Evolutionary conservation across 1,140 invertebrate species (phyloP).

Genomic region (Pogonognathellus flavescens): DNA sequence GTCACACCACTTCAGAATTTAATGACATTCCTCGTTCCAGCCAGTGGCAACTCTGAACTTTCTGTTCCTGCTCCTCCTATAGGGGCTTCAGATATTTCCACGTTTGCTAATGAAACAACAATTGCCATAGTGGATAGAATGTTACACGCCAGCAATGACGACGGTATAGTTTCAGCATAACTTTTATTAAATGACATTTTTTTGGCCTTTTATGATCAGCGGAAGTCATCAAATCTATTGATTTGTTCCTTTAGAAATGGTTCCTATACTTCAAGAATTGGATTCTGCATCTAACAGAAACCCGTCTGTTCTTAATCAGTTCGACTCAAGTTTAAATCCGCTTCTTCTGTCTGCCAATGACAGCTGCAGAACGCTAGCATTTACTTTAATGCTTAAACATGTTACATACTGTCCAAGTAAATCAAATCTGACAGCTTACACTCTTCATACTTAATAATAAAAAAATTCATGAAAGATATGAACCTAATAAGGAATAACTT

Average conservation of each 20-base stretch:
- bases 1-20: slow-evolving; percentile 61
- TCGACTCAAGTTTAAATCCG: slow-evolving; percentile 76
- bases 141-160: slow-evolving; percentile 66
- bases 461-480: too few relatives aligned
- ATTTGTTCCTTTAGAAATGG: slow-evolving; percentile 73
- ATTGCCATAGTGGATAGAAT: slow-evolving; percentile 63
- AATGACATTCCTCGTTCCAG: slow-evolving; percentile 57
- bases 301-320: slow-evolving; percentile 77
- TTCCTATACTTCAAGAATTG: slow-evolving; percentile 79
- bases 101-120: slow-evolving; percentile 18
- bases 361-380: slow-evolving; percentile 77
- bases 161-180: slow-evolving; percentile 48
- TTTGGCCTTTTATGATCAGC: too few relatives aligned
- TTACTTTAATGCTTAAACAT: slow-evolving; percentile 77
- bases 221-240: background rate
- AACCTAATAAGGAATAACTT: too few relatives aligned
- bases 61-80: slow-evolving; percentile 42
- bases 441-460: too few relatives aligned
- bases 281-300: slow-evolving; percentile 79
- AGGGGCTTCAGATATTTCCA: slow-evolving; percentile 6
- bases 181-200: slow-evolving; percentile 10
- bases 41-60: slow-evolving; percentile 46
- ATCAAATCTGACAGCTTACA: too few relatives aligned
- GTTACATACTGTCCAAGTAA: slow-evolving; percentile 78
- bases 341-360: slow-evolving; percentile 77